A percentile compares a stretch with the other conserved stretches of the same genome.
phyloP scores from a whole-genome alignment of 2,888 invertebrate genomes.

The Netelia inedita region DNA sequence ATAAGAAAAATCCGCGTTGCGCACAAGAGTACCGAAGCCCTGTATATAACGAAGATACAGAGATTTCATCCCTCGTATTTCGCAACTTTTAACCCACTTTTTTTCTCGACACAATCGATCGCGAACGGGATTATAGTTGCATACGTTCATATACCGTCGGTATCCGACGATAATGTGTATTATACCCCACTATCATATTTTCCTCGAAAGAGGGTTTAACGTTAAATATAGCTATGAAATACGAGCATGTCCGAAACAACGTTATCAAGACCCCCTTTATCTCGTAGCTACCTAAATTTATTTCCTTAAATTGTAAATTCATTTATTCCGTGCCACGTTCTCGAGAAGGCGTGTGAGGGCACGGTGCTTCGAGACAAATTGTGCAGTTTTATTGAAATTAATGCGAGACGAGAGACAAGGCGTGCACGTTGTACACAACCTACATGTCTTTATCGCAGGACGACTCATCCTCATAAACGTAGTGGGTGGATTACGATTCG shows the following conservation, averaged over 20 bases:
- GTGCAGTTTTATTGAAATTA: slow-evolving; percentile 18
- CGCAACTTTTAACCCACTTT: slow-evolving; percentile 64
- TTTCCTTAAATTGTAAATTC: slow-evolving; percentile 18
- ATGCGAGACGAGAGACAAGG: background rate
- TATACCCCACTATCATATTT: slow-evolving; percentile 1
- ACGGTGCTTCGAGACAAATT: background rate
- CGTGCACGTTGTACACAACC: background rate
- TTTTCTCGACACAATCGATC: slow-evolving; percentile 13
- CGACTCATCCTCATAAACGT: background rate
- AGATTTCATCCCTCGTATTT: slow-evolving; percentile 54
- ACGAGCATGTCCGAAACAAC: no score
- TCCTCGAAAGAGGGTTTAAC: background rate
- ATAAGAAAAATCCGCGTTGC: background rate
- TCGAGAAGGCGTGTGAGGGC: background rate
- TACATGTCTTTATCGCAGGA: background rate
- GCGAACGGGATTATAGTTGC: background rate
- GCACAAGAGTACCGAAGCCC: background rate
- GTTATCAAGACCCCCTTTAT: no score
- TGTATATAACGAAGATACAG: slow-evolving; percentile 19
- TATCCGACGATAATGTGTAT: slow-evolving; percentile 18
- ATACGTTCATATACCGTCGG: slow-evolving; percentile 4
- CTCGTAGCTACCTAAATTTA: background rate
- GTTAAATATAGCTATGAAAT: no score
- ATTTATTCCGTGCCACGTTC: slow-evolving; percentile 14
- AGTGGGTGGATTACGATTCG: no score